Evolutionary conservation across 2,797 vertebrate species (phyloP), one percentile per base, ranked within the genome.

Genomic region (Triplophysa bombifrons): DNA sequence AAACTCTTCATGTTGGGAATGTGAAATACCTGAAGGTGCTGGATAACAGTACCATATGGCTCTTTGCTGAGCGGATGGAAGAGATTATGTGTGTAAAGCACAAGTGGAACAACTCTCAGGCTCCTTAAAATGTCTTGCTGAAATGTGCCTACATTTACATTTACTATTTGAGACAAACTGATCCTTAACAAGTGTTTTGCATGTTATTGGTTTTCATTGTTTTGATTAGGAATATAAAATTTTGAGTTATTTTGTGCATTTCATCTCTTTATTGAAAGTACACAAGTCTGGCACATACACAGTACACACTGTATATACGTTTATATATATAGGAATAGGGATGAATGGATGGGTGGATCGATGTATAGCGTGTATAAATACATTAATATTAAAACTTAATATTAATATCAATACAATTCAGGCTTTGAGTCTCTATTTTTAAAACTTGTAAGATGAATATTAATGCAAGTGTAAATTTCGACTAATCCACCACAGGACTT

Each of bases 401-500:
- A 41, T 41, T 41, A 41, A 41, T 10, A 41, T 41, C 9, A 14
- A 53, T 63, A 69, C 0, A 25, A 34, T 79, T 48, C 41, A 67
- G 38, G 17, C 20, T 67, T 48, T 50, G 4, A 17, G 14, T 30
- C 14, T 19, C 7, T 63, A 3, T 25, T 25, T 20, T 30, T 14
- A 16, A 27, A 16, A 30, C 3, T 61, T 17, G 10, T 7, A 58
- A 46, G 44, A 20, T 4, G 34, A 46, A 22, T 72, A 72, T 55
- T 72, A 16, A 46, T 60, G 71, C 53, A 41, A 50, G 25, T 58
- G 41, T 73, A 63, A 13, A 16, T 48, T 48, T 41, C 51, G 22
- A 48, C 14, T 34, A 76, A 81, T 53, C 78, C 44, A 58, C 88
- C 89, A 14, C 80, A 97, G 97, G 94, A 97, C 91, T 98, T 98